These are phyloP conservation scores for Dryobates pubescens DNA, from an alignment of 2,797 vertebrate species.

Conservation along the genomic window DNA sequence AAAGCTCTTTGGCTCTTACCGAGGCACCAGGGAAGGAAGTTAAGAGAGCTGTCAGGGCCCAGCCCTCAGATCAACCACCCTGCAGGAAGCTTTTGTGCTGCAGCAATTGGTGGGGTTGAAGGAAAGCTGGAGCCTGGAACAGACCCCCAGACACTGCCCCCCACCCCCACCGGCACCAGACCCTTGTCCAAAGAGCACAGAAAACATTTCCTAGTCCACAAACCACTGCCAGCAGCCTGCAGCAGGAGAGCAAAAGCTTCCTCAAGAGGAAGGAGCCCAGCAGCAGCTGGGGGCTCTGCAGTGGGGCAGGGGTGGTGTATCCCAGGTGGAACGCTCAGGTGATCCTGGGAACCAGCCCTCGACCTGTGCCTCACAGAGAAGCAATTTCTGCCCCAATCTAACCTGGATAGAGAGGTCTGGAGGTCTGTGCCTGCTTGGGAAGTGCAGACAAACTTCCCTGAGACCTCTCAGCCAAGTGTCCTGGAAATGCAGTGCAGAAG, in stretches of 20 bases:
- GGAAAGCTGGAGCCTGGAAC: neutral
- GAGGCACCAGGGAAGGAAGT: neutral
- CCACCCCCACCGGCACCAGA: neutral
- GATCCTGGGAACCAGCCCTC: neutral
- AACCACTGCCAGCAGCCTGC: neutral
- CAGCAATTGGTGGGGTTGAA: neutral
- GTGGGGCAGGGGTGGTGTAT: fast-evolving
- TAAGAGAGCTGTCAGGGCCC: neutral
- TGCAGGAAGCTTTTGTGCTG: neutral
- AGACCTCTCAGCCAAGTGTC: neutral
- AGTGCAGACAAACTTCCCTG: neutral
- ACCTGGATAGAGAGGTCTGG: neutral
- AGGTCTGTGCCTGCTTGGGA: neutral
- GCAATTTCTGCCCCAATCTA: neutral
- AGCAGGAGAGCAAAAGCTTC: neutral
- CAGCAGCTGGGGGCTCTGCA: neutral
- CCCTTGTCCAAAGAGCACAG: neutral
- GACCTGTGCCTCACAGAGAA: neutral
- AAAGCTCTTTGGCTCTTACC: neutral
- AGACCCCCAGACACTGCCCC: neutral
- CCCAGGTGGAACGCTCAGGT: neutral
- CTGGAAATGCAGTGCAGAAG: neutral
- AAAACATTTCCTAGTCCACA: neutral
- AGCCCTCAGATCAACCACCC: neutral
- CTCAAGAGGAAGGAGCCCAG: fast-evolving